A percentile compares a stretch with the other conserved stretches of the same genome.
Conservation (phyloP, 2,888 invertebrate species). For the Ornithoptera alexandrae region DNA sequence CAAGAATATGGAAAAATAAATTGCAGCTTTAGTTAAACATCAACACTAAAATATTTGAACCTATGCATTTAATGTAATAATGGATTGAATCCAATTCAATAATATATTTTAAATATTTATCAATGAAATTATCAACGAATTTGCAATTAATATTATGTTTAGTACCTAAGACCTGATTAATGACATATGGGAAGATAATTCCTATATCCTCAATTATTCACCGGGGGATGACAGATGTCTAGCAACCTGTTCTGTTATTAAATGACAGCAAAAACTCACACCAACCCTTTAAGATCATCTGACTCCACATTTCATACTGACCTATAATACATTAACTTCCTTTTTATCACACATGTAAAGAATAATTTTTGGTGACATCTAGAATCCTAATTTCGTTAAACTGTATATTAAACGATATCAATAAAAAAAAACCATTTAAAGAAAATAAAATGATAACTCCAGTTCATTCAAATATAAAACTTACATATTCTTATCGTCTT, state of each 20-base stretch:
- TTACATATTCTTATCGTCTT: too few relatives aligned
- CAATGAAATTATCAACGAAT: too few relatives aligned
- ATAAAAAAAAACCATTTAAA: neutral
- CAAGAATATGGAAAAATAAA: too few relatives aligned
- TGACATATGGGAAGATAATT: slow-evolving; percentile 1
- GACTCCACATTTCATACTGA: neutral
- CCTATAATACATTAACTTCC: neutral
- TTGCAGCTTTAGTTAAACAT: too few relatives aligned
- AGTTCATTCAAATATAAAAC: too few relatives aligned
- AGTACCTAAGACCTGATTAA: neutral
- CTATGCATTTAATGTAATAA: too few relatives aligned
- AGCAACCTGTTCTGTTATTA: slow-evolving; percentile 59
- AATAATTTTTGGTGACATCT: neutral
- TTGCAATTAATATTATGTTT: neutral
- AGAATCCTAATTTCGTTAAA: neutral
- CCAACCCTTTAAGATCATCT: slow-evolving; percentile 52
- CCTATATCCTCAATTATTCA: slow-evolving; percentile 4
- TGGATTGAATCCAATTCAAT: too few relatives aligned
- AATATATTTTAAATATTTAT: too few relatives aligned
- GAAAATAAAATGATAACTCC: too few relatives aligned
- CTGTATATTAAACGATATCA: neutral
- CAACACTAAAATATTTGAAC: too few relatives aligned
- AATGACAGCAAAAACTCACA: slow-evolving; percentile 68
- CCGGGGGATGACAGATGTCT: slow-evolving; percentile 53
- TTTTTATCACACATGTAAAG: neutral